Conservation (phyloP, 2,797 vertebrate species). For the Etheostoma perlongum region DNA sequence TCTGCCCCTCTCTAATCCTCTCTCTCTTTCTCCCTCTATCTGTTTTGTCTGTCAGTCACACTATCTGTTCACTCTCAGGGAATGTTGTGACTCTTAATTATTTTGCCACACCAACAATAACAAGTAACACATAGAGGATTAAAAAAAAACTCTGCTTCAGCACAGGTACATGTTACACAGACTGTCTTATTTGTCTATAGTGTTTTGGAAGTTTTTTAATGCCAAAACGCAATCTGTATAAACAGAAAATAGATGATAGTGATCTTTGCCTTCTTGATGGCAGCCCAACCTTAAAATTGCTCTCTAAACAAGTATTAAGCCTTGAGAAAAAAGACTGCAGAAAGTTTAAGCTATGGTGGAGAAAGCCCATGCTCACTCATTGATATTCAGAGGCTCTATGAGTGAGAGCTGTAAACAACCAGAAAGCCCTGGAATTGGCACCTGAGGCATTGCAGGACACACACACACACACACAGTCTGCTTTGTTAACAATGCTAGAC, state of each 20-base stretch:
- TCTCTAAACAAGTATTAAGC: slow-evolving; percentile 28
- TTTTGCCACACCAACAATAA: slow-evolving; percentile 21
- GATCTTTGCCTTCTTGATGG: slow-evolving; percentile 25
- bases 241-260: slow-evolving; percentile 11
- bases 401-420: slow-evolving; percentile 79
- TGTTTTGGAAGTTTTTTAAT: not conserved
- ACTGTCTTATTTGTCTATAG: not conserved
- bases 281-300: slow-evolving; percentile 41
- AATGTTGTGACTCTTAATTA: slow-evolving; percentile 41
- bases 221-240: not conserved
- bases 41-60: slow-evolving; percentile 3
- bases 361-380: slow-evolving; percentile 63
- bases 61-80: slow-evolving; percentile 19
- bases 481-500: slow-evolving; percentile 69
- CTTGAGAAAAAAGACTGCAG: slow-evolving; percentile 27
- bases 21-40: not conserved
- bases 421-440: slow-evolving; percentile 68
- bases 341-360: slow-evolving; percentile 43
- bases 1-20: slow-evolving; percentile 6
- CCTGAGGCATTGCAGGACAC: slow-evolving; percentile 58
- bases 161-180: not conserved
- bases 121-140: slow-evolving; percentile 3
- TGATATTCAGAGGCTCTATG: slow-evolving; percentile 74
- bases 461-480: slow-evolving; percentile 40
- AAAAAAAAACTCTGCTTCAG: not conserved